Evolutionary conservation across 2,888 invertebrate genomes (phyloP), one percentile per base, ranked within the genome.

Genomic region (Drosophila mimica): DNA sequence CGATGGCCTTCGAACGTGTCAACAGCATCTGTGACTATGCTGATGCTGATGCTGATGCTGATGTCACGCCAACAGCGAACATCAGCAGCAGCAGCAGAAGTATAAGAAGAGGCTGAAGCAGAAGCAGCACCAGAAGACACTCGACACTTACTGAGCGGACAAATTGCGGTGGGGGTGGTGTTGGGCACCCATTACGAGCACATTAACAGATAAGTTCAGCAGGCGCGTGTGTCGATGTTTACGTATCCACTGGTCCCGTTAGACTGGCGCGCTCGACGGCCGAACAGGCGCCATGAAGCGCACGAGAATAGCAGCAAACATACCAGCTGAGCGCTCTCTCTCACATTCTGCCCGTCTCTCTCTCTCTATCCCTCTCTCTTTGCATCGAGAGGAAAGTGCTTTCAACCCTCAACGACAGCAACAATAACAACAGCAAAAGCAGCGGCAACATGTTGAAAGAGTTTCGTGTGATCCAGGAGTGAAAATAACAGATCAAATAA

Each of bases 171-270:
- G 51, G 20, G 51, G 66, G 43, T 48, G 68, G 53, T 40, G 57
- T 53, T 56, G 57, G 56, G 56, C 51, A 46, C 63, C 77, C 72
- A 79, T 76, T 49, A 60, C 69, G 69, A 68, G 28, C 60, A 56
- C 62, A 57, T 43, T 57, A 43, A 54, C 28, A 59, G 43, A 57
- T 11, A 31, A 20, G 36, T 51, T 57, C 61, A 48, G 60, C 62
- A 60, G 31, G 25, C 75, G 79, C 75, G 66, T 62, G 56, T 61
- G 57, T 66, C 81, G 88, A 74, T 88, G 85, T 84, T 67, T 73
- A 89, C 88, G 90, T 90, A 90, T 90, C 89, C 90, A 90, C 76
- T 83, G 87, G 79, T 83, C 87, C 86, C 89, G 88, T 80, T 73
- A 84, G 82, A 90, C 88, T 90, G 75, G 72, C 69, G 56, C 53